Base-by-base conservation (phyloP, 2,797 vertebrate species). In the Molossus alvarezi region DNA sequence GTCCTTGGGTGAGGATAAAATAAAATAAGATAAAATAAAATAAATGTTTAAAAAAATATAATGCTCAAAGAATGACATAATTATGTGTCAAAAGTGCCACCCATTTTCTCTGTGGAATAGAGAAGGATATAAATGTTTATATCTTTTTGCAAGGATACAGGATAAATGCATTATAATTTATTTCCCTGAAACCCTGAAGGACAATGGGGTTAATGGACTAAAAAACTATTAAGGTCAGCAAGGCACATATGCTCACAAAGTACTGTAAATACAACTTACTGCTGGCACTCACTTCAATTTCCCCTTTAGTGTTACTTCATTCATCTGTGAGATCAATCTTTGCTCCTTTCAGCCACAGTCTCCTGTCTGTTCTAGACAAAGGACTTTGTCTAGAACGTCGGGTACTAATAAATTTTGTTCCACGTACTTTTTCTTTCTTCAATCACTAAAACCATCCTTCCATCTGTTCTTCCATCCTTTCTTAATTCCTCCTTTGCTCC, bases 151-250 rank as follows among this genome's bases (percentile, higher is more conserved):
- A 65, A 48, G 3, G 21, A 69, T 77, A 37, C 5, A 73, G 33
- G 29, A 37, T 12, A 86, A 71, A 93, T 60, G 29, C 21, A 37
- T 82, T 73, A 65, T 75, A 84, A 80, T 84, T n/a, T 90, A 58
- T 79, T 95, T 45, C 0, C n/a, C 13, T 62, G 25, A 91, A 93
- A 27, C 17, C 25, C 33, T 94, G 79, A 91, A 91, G 71, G n/a
- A 67, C 62, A 91, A 71, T 83, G 18, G 67, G 27, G 57, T 92
- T 91, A 90, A 84, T 85, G 60, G 72, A 92, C 62, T 62, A 85
- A 91, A 89, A 58, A 48, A 37, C 25, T n/a, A 25, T 53, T 72
- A 73, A 92, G 57, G 45, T 29, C 76, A 92, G 69, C 90, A 51
- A 90, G 58, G 53, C 37, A 48, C 27, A 72, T 9, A 20, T 48